These are phyloP conservation scores for Plusia festucae DNA, from an alignment of 2,888 invertebrate genomes.

Conservation along the genomic window DNA sequence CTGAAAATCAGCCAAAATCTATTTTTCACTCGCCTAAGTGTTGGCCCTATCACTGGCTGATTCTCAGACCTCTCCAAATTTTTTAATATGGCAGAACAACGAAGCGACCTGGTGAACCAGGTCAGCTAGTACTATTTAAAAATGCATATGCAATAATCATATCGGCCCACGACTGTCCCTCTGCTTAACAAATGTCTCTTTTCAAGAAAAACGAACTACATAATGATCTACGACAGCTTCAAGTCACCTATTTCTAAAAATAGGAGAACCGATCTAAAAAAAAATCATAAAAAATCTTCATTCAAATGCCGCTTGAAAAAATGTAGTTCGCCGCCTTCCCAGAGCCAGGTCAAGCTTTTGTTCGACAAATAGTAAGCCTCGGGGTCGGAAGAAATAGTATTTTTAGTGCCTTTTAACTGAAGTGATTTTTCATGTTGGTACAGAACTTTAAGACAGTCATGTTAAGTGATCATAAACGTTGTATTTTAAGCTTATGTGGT, in stretches of 20 bases:
- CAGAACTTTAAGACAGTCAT: not conserved
- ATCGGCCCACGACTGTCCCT: no score
- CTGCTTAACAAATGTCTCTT: no score
- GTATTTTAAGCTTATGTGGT: not conserved
- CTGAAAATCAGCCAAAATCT: no score
- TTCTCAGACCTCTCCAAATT: no score
- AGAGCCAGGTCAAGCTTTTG: conserved; percentile 10
- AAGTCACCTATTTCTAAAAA: not conserved
- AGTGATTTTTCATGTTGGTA: conserved; percentile 5
- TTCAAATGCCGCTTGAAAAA: not conserved
- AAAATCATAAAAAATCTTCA: not conserved
- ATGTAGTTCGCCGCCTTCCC: not conserved
- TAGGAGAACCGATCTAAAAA: not conserved
- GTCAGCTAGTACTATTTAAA: no score
- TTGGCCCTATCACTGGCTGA: no score
- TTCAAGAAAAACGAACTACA: no score
- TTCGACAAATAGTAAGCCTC: conserved; percentile 3
- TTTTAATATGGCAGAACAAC: no score
- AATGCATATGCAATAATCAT: no score
- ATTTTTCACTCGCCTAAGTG: no score
- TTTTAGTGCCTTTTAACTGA: not conserved
- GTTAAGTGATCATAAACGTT: not conserved
- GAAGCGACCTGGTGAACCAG: no score
- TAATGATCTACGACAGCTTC: no score
- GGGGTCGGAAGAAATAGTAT: conserved; percentile 8